phyloP scores from a whole-genome alignment of 2,113 vertebrate species.

The Antechinus flavipes region DNA sequence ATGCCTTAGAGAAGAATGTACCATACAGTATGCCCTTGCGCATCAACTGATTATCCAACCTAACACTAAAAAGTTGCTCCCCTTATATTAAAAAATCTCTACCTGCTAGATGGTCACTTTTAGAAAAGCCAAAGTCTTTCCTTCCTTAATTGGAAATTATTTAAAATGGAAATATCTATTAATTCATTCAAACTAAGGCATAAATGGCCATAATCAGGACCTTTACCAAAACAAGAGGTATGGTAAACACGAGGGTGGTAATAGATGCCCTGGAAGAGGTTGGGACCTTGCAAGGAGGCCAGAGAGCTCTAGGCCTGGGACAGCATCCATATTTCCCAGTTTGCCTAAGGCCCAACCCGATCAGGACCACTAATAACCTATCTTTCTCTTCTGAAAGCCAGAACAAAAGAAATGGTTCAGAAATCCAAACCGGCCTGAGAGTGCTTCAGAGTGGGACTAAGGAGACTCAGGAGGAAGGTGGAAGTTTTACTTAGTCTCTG shows the following conservation, averaged over 20 bases:
- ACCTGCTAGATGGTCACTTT: neutral
- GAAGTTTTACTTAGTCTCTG: neutral
- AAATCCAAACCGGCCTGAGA: neutral
- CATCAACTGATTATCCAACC: neutral
- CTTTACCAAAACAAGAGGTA: slow-evolving; percentile 21
- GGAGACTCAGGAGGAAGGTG: neutral
- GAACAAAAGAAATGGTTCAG: neutral
- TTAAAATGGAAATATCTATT: slow-evolving; percentile 21
- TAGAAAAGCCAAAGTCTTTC: neutral
- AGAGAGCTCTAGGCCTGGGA: neutral
- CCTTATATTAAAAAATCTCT: neutral
- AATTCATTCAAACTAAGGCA: slow-evolving; percentile 26
- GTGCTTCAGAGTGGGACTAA: neutral
- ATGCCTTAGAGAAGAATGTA: neutral
- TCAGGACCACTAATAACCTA: neutral
- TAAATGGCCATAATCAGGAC: neutral
- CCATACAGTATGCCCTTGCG: neutral
- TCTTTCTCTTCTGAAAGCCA: no score
- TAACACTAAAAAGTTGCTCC: neutral
- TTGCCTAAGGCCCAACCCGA: neutral
- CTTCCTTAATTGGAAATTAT: neutral
- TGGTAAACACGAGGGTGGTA: neutral
- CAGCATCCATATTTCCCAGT: rapidly evolving
- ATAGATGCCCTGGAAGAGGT: neutral
- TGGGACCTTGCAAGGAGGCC: neutral